Evolutionary conservation across 2,113 vertebrate species (phyloP), one percentile per base, ranked within the genome.

Genomic region (Phoxinus phoxinus): DNA sequence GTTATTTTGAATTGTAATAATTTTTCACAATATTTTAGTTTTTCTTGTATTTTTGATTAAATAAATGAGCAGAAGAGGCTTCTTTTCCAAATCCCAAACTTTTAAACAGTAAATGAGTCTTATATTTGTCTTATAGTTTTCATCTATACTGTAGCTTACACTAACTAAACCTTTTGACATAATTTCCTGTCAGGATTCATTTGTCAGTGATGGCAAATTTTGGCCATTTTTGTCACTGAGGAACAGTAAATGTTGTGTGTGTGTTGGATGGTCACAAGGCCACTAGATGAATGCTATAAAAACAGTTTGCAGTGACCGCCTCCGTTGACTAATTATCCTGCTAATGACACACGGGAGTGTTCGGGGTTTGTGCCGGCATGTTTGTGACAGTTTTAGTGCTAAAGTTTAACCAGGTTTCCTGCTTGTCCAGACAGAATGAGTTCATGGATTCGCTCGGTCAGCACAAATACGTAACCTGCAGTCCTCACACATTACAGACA

Each of bases 401-500:
- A 94, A 95, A 93, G 85, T 94, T 94, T 95, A 94, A 95, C 93
- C 91, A 82, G 77, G 80, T 87, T 90, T 93, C 91, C 93, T 93
- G 93, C 89, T 88, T 83, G 76, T 85, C 65, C n/a, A 51, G 83
- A 78, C 78, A 84, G 87, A 90, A 86, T 67, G 85, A 88, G 81
- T 87, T 17, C 35, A 71, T 61, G 59, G 83, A 90, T 87, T 87
- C 67, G 87, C 88, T 83, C 71, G 75, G 89, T 92, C 93, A 93
- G 91, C 90, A 81, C 69, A 88, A 92, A 94, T 93, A 81, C 77
- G 84, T 93, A 92, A 94, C 88, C 61, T 25, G 10, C 21, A 25
- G 51, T 88, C 27, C 41, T 32, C 23, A 17, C 32, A 46, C 48
- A 56, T 15, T 63, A 41, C 27, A 32, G 63, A 78, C 53, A 72